Base-by-base conservation (phyloP, 2,888 invertebrate species). In the Toxonevra muliebris region DNA sequence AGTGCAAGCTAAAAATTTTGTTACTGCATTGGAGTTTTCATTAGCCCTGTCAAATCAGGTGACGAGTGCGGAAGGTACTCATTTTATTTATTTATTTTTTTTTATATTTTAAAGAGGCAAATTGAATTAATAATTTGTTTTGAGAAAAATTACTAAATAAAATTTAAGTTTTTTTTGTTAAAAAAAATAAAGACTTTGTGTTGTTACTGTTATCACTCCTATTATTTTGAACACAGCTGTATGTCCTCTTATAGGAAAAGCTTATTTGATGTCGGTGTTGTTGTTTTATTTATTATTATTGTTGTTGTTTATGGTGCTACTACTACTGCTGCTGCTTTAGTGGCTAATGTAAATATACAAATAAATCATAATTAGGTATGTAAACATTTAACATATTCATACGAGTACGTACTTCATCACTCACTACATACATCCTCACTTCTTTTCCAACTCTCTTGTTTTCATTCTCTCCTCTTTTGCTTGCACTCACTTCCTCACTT, bases 301-400 rank as follows among this genome's bases (percentile, higher is more conserved):
- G 61, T 61, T 45, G 43, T 42, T 67, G 55, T 60, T 48, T 42
- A 43, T 43, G 40, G 41, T 61, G 53, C 48, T 20, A 57, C 63
- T 57, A 61, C 59, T 55, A 62, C 53, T n/a, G n/a, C n/a, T 64
- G 50, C 20, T 45, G 42, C 42, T 17, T 60, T 57, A 45, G 42
- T 41, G 53, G 48, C 52, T 57, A 55, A 63, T 58, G 45, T 62
- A 65, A 62, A 57, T 50, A 65, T 41, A 65, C 69, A 69, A 69
- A 69, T 69, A 69, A 69, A 69, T 69, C 69, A 69, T 69, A 69
- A 69, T 69, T 69, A 69, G 69, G 65, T 61, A 19, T 62, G 69
- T 65, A 69, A 65, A 69, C 69, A 65, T 65, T 65, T 69, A 60
- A 61, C 65, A 57, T 55, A 63, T 52, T 59, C 20, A 54, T 42